phyloP scores from a whole-genome alignment of 2,113 vertebrate species.

The Canis aureus region DNA sequence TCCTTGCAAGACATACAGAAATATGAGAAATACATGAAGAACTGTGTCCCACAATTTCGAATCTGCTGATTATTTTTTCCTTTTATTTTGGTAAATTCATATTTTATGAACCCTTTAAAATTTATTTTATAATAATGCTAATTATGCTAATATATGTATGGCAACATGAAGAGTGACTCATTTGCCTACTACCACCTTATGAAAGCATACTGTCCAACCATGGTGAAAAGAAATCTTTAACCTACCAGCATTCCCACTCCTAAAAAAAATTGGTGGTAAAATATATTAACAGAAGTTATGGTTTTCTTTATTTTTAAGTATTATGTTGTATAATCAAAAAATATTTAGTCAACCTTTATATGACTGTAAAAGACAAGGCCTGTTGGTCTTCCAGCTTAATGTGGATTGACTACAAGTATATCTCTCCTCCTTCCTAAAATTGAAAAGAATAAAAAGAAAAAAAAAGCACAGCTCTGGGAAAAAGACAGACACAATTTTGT shows the following conservation, averaged over 20 bases:
- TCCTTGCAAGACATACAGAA: not conserved
- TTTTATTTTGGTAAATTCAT: not conserved
- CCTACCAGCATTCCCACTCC: not conserved
- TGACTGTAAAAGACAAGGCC: not conserved
- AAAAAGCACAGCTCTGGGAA: not conserved
- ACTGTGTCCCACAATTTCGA: not conserved
- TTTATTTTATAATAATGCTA: not conserved
- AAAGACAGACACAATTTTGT: not conserved
- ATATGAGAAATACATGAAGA: not conserved
- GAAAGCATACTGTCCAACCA: not conserved
- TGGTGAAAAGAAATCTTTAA: not conserved
- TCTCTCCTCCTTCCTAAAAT: not conserved
- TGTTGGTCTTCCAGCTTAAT: not conserved
- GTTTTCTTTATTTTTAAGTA: slow-evolving; percentile 26
- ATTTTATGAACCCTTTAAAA: slow-evolving; percentile 28
- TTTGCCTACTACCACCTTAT: not conserved
- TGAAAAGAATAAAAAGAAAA: not conserved
- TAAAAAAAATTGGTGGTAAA: not conserved
- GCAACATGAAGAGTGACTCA: not conserved
- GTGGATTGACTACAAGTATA: not conserved
- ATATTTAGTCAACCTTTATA: not conserved
- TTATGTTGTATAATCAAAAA: slow-evolving; percentile 9
- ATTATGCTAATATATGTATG: not conserved
- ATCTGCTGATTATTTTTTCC: slow-evolving; percentile 5
- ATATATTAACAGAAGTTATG: not conserved